These are phyloP conservation scores for Acanthosoma haemorrhoidale DNA, from an alignment of 2,888 invertebrate genomes.

Conservation along the genomic window DNA sequence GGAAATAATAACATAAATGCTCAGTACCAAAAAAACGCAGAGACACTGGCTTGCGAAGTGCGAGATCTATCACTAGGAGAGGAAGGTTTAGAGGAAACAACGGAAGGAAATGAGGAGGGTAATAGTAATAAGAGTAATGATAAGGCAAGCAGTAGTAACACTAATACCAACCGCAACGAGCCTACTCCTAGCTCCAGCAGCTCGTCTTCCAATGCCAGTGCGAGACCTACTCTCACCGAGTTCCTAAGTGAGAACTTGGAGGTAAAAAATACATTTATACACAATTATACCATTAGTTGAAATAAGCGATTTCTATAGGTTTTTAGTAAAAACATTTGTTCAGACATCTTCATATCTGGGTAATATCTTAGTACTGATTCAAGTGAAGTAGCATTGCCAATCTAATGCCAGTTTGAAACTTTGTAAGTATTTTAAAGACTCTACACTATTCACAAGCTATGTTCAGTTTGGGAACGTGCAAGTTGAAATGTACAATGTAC, in stretches of 20 bases:
- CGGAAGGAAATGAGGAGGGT: conserved; percentile 29
- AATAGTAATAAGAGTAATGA: not conserved
- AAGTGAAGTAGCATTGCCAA: too few relatives aligned
- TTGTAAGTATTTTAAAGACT: too few relatives aligned
- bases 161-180: not conserved
- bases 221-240: conserved; percentile 52
- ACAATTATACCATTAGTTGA: too few relatives aligned
- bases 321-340: not conserved
- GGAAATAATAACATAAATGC: conserved; percentile 30
- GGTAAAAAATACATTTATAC: conserved; percentile 43
- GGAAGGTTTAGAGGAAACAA: not conserved
- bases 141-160: conserved; percentile 12
- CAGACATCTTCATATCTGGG: too few relatives aligned
- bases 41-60: conserved; percentile 33
- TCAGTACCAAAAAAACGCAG: conserved; percentile 36
- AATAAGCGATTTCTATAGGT: not conserved
- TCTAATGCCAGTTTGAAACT: too few relatives aligned
- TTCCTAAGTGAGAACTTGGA: conserved; percentile 58
- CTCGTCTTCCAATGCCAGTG: conserved; percentile 35
- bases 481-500: too few relatives aligned
- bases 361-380: too few relatives aligned
- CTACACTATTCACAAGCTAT: too few relatives aligned
- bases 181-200: not conserved
- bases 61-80: conserved; percentile 21
- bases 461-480: too few relatives aligned